Evolutionary conservation across 2,113 vertebrate genomes (phyloP), one percentile per base, ranked within the genome.

Genomic region (Amblyornis subalaris): DNA sequence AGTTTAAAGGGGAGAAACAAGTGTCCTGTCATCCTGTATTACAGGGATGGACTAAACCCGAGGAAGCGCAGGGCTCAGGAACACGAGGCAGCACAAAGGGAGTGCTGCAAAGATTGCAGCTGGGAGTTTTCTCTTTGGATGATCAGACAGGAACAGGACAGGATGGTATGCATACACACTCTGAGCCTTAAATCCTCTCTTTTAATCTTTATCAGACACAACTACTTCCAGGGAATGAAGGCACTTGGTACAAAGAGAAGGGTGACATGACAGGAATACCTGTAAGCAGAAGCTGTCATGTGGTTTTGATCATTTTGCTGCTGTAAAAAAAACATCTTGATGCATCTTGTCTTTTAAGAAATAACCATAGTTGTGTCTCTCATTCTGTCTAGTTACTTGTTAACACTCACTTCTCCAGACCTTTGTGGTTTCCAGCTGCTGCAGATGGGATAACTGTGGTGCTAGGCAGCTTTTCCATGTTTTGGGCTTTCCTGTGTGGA

Each of bases 281-380:
- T 96, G 62, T 84, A 89, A 95, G 94, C 75, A 88, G 86, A 81
- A 95, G 33, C 65, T 95, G 89, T 96, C 61, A 29, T 69, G 45
- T 61, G 83, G 28, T 87, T 96, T 96, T 97, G 89, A 96, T 97
- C 93, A 96, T 93, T 94, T 83, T 83, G 12, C 64, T 83, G 35
- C 81, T 79, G 38, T 73, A 82, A 93, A 80, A 77, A 91, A 74
- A 18, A 38, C 36, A 84, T 73, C 66, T 58, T 62, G 53, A 93
- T 93, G 89, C 75, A 60, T 92, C 62, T 78, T 93, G 61, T 92
- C 77, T 95, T 87, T 89, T 80, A 80, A 57, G 70, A 92, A 92
- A 85, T 65, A 93, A 82, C 40, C 45, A 33, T 40, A 81, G 50
- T n/a, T 79, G 50, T 79, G 36, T 95, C 93, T 94, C 74, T 85